phyloP scores from a whole-genome alignment of 2,113 vertebrate species.

The Daphoenositta chrysoptera region DNA sequence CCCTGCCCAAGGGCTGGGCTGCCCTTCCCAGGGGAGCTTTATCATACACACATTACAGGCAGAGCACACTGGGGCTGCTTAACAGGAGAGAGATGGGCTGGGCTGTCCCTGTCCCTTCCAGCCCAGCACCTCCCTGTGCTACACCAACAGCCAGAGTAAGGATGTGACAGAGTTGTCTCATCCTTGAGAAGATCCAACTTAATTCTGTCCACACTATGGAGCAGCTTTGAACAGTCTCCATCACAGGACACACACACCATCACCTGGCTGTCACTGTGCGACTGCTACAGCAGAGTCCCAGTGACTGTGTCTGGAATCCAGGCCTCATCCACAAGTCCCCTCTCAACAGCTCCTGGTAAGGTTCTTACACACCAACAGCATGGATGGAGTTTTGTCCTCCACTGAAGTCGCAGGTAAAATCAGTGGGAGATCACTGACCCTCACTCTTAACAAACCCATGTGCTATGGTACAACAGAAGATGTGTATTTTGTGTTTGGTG shows the following conservation, averaged over 20 bases:
- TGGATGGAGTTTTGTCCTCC: fast-evolving
- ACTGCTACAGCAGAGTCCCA: not conserved
- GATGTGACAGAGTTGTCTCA: not conserved
- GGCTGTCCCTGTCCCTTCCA: not conserved
- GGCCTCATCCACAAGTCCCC: not conserved
- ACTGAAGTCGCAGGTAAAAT: not conserved
- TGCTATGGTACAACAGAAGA: not conserved
- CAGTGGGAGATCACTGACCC: not conserved
- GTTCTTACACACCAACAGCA: not conserved
- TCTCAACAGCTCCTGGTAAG: fast-evolving
- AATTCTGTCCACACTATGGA: not conserved
- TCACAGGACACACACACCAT: not conserved
- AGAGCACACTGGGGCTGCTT: not conserved
- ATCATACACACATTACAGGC: fast-evolving
- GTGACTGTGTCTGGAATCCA: not conserved
- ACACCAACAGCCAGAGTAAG: not conserved
- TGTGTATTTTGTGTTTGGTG: not conserved
- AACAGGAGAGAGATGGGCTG: not conserved
- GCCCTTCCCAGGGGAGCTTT: not conserved
- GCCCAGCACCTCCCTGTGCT: not conserved
- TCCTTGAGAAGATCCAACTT: not conserved
- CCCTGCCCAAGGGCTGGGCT: not conserved
- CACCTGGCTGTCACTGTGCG: not conserved
- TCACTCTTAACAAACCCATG: not conserved
- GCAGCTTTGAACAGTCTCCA: not conserved